phyloP scores from a whole-genome alignment of 2,113 vertebrate species.

The Marmota flaviventris region DNA sequence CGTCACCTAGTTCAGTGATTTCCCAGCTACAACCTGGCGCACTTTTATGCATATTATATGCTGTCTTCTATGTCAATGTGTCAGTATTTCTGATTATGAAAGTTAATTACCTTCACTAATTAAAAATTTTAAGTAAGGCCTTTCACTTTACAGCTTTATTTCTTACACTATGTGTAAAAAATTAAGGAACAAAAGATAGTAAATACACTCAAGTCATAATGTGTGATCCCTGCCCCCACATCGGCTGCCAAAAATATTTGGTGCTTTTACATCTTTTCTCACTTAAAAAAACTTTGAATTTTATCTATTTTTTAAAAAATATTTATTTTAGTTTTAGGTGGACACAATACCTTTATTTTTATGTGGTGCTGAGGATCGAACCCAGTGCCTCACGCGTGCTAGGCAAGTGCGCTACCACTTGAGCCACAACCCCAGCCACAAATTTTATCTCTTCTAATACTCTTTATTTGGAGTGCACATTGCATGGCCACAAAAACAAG shows the following conservation, averaged over 20 bases:
- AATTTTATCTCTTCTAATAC: background rate
- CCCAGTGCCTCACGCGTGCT: too few relatives aligned
- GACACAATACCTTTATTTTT: too few relatives aligned
- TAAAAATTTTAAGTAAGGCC: background rate
- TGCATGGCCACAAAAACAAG: background rate
- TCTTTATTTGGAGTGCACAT: background rate
- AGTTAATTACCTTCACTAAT: background rate
- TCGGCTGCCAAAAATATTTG: background rate
- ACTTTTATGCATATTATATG: background rate
- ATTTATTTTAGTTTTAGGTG: too few relatives aligned
- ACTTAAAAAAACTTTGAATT: background rate
- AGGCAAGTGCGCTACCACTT: too few relatives aligned
- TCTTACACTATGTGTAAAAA: background rate
- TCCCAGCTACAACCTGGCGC: background rate
- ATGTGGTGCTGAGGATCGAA: too few relatives aligned
- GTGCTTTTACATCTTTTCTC: constrained; percentile 29
- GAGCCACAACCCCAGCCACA: too few relatives aligned
- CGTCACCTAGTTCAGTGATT: background rate
- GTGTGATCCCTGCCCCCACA: background rate
- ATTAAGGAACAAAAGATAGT: background rate
- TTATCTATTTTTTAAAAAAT: background rate
- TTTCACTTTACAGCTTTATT: background rate
- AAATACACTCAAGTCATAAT: background rate
- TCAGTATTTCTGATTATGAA: background rate
- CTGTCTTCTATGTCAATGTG: background rate